phyloP scores from a whole-genome alignment of 1,140 invertebrate genomes.

The Brachionus plicatilis region DNA sequence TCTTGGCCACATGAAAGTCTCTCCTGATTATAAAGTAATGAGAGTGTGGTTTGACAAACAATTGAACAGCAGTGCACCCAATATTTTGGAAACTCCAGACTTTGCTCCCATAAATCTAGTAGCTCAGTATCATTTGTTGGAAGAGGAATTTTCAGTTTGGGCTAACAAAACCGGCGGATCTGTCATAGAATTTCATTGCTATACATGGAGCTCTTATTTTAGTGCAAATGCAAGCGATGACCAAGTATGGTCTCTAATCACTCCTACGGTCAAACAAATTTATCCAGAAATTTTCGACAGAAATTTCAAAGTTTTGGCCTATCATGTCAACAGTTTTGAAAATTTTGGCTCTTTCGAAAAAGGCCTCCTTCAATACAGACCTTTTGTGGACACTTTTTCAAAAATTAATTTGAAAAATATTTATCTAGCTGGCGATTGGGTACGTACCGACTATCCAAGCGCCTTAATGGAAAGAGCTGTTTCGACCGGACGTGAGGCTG shows the following conservation, averaged over 20 bases:
- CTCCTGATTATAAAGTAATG: slow-evolving; percentile 40
- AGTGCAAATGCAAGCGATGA: slow-evolving; percentile 13
- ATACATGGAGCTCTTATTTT: slow-evolving; percentile 33
- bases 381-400: neutral
- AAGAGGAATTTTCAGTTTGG: slow-evolving; percentile 41
- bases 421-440: slow-evolving; percentile 42
- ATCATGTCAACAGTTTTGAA: slow-evolving; percentile 39
- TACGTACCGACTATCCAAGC: slow-evolving; percentile 38
- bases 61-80: slow-evolving; percentile 11
- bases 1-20: neutral
- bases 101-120: slow-evolving; percentile 41
- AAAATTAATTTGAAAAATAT: neutral
- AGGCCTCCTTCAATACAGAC: slow-evolving; percentile 12
- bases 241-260: slow-evolving; percentile 38
- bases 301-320: slow-evolving; percentile 36
- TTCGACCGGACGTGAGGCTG: slow-evolving; percentile 41
- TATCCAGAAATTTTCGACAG: slow-evolving; percentile 41
- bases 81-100: slow-evolving; percentile 41
- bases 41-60: slow-evolving; percentile 41
- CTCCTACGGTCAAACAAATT: slow-evolving; percentile 34
- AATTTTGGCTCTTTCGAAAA: slow-evolving; percentile 40
- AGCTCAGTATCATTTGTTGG: slow-evolving; percentile 41
- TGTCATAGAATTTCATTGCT: slow-evolving; percentile 41
- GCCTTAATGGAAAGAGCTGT: slow-evolving; percentile 42
- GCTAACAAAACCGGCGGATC: slow-evolving; percentile 40